Base-by-base conservation (phyloP, 2,888 invertebrate species). In the Beris morrisii region DNA sequence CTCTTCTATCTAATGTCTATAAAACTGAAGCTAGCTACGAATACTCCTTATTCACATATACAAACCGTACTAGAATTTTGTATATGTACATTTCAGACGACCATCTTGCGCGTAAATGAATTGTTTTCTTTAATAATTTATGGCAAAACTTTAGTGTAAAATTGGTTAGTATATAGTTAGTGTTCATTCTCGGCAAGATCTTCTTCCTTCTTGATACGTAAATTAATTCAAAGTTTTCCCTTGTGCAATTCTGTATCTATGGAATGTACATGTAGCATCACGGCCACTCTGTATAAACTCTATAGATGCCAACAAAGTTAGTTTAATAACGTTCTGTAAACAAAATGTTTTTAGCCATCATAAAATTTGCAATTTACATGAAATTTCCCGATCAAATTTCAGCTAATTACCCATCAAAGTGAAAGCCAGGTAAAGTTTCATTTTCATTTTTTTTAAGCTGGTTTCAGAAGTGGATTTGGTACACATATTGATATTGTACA, bases 181-280 rank as follows among this genome's bases (percentile, higher is more conserved):
- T 43, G 52, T 28, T 61, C 61, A 59, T 59, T 52, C 61, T n/a
- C 22, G 15, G 61, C 38, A 61, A 50, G 50, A 56, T 13, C 50
- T 61, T 61, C 28, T 30, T 56, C 56, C 43, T 61, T 58, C 45
- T 22, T 13, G 58, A 38, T 38, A 46, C 48, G 58, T 61, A 61
- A 61, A 61, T 61, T 61, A 61, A 61, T 61, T 61, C 61, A 61
- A 61, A 61, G 61, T 61, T 61, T 61, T 38, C 61, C 38, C 50
- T 61, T 43, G 50, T 50, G 61, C 43, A 61, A 50, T 61, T 30
- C 61, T 11, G 6, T 50, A 28, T 32, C 50, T 15, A 38, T 22
- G 22, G 11, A 50, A 38, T 61, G 38, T 43, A 61, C 22, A 22
- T 22, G 22, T 61, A 52, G 32, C 15, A 50, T 12, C 52, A 12